Evolutionary conservation across 2,888 invertebrate genomes (phyloP).

Genomic region (Clistopyga incitator): DNA sequence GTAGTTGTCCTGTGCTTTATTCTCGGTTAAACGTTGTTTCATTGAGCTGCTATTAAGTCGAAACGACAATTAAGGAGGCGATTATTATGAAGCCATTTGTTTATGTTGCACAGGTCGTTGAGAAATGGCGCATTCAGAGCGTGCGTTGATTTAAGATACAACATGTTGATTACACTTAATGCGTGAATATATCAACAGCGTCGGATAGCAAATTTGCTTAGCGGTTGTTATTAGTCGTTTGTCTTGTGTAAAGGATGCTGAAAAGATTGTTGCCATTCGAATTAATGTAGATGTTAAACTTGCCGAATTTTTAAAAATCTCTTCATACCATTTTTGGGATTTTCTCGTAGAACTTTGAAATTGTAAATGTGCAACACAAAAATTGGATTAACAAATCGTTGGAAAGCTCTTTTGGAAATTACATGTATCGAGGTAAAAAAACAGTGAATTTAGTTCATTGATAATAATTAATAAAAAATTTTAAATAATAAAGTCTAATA

Average conservation of each 20-base stretch:
- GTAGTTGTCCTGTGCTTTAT: neutral
- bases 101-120: neutral
- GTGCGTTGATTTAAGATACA: neutral
- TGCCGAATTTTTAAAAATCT: no score
- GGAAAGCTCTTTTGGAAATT: no score
- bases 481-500: no score
- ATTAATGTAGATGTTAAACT: no score
- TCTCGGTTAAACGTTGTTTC: neutral
- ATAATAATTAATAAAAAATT: no score
- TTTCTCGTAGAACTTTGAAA: no score
- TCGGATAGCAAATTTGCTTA: neutral
- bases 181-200: neutral
- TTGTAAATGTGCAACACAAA: no score
- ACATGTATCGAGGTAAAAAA: no score
- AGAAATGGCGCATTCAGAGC: slow-evolving; percentile 4
- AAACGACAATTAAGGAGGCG: neutral
- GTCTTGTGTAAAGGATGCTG: neutral
- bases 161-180: neutral
- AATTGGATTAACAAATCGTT: no score
- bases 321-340: no score
- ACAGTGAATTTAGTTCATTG: no score
- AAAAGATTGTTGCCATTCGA: no score
- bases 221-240: neutral
- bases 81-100: neutral
- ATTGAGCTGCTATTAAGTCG: neutral